Evolutionary conservation across 2,797 vertebrate species (phyloP), one percentile per base, ranked within the genome.

Genomic region (Gobionotothen gibberifrons): DNA sequence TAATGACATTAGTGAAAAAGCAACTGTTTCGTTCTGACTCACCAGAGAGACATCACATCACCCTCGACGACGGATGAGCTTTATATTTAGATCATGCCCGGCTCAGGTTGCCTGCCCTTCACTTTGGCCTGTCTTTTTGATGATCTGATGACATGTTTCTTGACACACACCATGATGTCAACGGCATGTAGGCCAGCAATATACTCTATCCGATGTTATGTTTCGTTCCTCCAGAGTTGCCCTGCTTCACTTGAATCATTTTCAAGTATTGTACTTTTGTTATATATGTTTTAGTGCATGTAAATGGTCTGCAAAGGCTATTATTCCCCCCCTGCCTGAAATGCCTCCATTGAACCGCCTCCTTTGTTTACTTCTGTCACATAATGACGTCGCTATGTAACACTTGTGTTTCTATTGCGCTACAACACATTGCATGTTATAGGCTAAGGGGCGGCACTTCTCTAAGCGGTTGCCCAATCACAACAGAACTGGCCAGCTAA

Each of bases 1-100:
- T 29, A 40, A 74, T 63, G 56, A 62, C 58, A 70, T 58, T 8
- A 61, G 51, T 57, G 40, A 69, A 77, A 80, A 79, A 56, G 53
- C 64, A 83, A 47, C 32, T 66, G 64, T 87, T 81, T 74, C 84
- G 39, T 32, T 65, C 68, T 82, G 79, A 79, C 76, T 66, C 55
- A 29, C 54, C 55, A 68, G 62, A 69, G 54, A 78, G 71, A 21
- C 66, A 58, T 57, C 43, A 62, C 74, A 56, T 71, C 73, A 60
- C n/a, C 79, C 74, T 72, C 66, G 11, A 68, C 70, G 82, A 85
- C 32, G 66, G 76, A 81, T 55, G 11, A 60, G 64, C 60, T 63
- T 65, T 87, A 85, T 89, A 81, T 90, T 87, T 91, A 83, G 88
- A 81, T 70, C 63, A 46, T n/a, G 43, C 43, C 54, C 48, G 56